Evolutionary conservation across 1,140 invertebrate species (phyloP).

Genomic region (Metaphire vulgaris): DNA sequence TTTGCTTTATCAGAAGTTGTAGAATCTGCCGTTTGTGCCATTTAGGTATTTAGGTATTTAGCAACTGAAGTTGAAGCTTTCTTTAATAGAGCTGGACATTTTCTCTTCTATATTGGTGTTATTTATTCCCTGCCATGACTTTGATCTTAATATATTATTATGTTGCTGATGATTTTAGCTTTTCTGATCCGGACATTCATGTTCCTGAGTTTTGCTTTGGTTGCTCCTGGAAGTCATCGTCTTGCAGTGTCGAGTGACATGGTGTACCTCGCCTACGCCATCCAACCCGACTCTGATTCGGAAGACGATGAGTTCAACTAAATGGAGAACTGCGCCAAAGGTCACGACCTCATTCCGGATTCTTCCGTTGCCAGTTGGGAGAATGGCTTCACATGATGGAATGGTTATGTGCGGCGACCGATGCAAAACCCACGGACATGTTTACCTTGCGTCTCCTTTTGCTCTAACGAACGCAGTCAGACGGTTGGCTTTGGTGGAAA

Average conservation of each 20-base stretch:
- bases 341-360: background rate
- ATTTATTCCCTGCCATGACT: too few relatives aligned
- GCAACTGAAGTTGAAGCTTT: too few relatives aligned
- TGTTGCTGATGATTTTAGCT: too few relatives aligned
- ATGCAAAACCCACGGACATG: background rate
- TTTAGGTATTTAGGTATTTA: too few relatives aligned
- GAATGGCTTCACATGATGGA: background rate
- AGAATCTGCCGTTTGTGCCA: too few relatives aligned
- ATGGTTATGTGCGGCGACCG: background rate
- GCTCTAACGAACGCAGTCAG: background rate
- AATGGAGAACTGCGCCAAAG: background rate
- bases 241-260: slow-evolving; percentile 55
- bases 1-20: too few relatives aligned
- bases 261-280: slow-evolving; percentile 65
- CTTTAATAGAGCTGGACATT: too few relatives aligned
- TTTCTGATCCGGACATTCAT: slow-evolving; percentile 87
- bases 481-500: too few relatives aligned
- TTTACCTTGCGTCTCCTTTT: background rate
- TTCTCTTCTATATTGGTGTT: too few relatives aligned
- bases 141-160: too few relatives aligned
- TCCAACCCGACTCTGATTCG: slow-evolving; percentile 53
- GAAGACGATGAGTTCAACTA: too few relatives aligned
- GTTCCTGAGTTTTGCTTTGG: slow-evolving; percentile 84
- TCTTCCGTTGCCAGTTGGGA: background rate
- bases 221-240: slow-evolving; percentile 72